phyloP scores from a whole-genome alignment of 2,797 vertebrate species.

The Hemitrygon akajei region DNA sequence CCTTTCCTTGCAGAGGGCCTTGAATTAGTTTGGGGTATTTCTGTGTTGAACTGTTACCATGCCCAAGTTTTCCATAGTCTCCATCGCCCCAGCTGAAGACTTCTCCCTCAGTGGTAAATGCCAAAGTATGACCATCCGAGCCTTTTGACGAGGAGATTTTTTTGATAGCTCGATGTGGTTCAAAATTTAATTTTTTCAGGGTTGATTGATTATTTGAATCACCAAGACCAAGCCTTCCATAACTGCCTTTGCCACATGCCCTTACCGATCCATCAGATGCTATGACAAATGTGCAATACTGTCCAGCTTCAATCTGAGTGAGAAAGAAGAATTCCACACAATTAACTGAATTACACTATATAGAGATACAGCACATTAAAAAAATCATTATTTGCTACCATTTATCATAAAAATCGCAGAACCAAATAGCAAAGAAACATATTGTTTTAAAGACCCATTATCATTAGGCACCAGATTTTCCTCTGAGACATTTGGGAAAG shows the following conservation, averaged over 20 bases:
- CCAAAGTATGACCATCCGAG: conserved; percentile 70
- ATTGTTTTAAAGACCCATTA: background rate
- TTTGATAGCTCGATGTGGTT: conserved; percentile 71
- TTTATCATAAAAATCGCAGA: background rate
- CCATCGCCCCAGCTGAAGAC: conserved; percentile 76
- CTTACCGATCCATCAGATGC: conserved; percentile 69
- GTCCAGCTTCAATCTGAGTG: conserved; percentile 69
- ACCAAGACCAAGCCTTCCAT: conserved; percentile 67
- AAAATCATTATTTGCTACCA: background rate
- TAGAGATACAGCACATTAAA: background rate
- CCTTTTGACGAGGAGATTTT: conserved; percentile 73
- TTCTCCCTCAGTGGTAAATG: conserved; percentile 71
- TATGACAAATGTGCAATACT: conserved; percentile 73
- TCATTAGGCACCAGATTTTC: background rate
- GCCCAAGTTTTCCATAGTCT: conserved; percentile 70
- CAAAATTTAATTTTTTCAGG: conserved; percentile 70
- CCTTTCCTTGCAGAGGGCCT: conserved; percentile 71
- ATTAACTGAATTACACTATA: conserved; percentile 30
- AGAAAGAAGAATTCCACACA: conserved; percentile 40
- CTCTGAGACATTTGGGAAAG: background rate
- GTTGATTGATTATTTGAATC: conserved; percentile 75
- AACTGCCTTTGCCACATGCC: conserved; percentile 73
- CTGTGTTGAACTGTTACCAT: conserved; percentile 73
- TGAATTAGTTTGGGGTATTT: conserved; percentile 75
- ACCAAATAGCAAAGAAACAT: background rate